phyloP scores from a whole-genome alignment of 2,113 vertebrate genomes.

The Strix uralensis region DNA sequence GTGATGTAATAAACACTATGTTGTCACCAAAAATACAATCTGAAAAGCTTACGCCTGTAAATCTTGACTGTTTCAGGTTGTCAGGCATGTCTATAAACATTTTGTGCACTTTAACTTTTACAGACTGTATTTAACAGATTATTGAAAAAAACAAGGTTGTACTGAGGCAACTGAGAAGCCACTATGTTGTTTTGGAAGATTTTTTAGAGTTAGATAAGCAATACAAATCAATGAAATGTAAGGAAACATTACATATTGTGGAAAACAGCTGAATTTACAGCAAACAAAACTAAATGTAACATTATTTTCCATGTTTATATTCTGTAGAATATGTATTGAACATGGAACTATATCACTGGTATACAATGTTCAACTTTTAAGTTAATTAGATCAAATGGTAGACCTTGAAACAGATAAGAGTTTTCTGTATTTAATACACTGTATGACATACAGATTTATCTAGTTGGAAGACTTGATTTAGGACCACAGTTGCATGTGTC shows the following conservation, averaged over 20 bases:
- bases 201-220: not conserved
- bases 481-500: not conserved
- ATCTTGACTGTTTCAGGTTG: conserved; percentile 1
- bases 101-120: conserved; percentile 3
- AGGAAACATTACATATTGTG: not conserved
- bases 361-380: not conserved
- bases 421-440: not conserved
- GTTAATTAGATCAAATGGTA: not conserved
- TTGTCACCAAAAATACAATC: not conserved
- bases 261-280: not conserved
- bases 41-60: conserved; percentile 3
- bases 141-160: conserved; percentile 2
- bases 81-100: conserved; percentile 27
- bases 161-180: not conserved
- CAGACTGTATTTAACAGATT: not conserved
- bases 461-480: not conserved
- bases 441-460: not conserved
- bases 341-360: not conserved
- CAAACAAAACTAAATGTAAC: not conserved
- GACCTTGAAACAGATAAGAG: not conserved
- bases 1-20: not conserved
- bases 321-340: not conserved
- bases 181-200: not conserved
- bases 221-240: not conserved
- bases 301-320: not conserved